A percentile compares a stretch with the other conserved stretches of the same genome.
phyloP scores from a whole-genome alignment of 1,140 invertebrate genomes.

The Leguminivora glycinivorella region DNA sequence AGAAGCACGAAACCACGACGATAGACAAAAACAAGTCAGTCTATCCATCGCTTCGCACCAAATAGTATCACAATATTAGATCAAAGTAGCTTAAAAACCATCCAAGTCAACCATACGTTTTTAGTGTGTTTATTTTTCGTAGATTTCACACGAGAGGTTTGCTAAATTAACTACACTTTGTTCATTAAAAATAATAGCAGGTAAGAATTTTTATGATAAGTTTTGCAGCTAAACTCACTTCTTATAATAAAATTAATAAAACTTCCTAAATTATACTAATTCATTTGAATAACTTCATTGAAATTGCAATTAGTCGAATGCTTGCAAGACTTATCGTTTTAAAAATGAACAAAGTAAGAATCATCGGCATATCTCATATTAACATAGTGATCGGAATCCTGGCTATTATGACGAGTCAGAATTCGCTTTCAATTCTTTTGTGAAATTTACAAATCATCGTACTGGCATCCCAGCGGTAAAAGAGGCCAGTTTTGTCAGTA shows the following conservation, averaged over 20 bases:
- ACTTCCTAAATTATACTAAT: not conserved
- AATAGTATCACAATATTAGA: constrained; percentile 5
- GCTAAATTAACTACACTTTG: constrained; percentile 5
- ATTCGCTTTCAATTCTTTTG: constrained; percentile 1
- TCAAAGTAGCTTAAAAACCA: not conserved
- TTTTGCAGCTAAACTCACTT: not conserved
- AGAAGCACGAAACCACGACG: not conserved
- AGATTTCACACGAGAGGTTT: constrained; percentile 4
- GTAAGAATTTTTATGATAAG: not conserved
- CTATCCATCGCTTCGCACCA: not conserved
- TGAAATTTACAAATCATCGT: constrained; percentile 9
- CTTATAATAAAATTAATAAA: too few relatives aligned
- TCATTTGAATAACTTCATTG: not conserved
- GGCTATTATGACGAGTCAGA: not conserved
- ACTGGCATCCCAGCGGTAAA: not conserved
- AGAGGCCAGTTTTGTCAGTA: too few relatives aligned
- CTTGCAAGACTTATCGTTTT: not conserved
- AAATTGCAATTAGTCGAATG: not conserved
- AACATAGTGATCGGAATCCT: not conserved
- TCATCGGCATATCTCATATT: not conserved
- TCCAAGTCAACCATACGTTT: constrained; percentile 1
- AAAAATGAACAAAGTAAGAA: constrained; percentile 8
- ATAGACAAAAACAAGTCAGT: not conserved
- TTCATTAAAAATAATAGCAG: not conserved
- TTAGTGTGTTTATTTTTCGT: not conserved